phyloP scores from a whole-genome alignment of 2,888 invertebrate species.

The Eudemis profundana region DNA sequence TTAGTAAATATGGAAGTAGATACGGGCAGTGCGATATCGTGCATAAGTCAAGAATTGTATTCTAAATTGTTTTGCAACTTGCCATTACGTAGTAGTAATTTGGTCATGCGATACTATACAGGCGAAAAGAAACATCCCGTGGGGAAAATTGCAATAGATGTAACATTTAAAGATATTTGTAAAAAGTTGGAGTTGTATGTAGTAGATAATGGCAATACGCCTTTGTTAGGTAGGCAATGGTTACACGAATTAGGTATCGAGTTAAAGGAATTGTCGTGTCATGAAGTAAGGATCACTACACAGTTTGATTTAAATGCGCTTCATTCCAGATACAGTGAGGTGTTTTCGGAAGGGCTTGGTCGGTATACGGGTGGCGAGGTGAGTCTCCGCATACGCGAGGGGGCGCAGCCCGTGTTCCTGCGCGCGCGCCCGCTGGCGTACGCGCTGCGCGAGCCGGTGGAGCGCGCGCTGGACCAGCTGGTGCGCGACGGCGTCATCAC shows the following conservation, averaged over 20 bases:
- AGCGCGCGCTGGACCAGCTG: not conserved
- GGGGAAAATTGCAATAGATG: not conserved
- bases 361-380: constrained; percentile 45
- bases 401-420: constrained; percentile 43
- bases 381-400: constrained; percentile 36
- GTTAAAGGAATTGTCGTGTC: too few species aligned
- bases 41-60: too few species aligned
- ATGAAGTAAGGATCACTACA: too few species aligned
- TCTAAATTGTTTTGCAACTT: too few species aligned
- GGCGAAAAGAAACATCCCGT: not conserved
- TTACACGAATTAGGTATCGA: not conserved
- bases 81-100: too few species aligned
- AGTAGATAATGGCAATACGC: not conserved
- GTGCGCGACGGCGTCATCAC: too few species aligned
- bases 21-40: too few species aligned
- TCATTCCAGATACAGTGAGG: constrained; percentile 43
- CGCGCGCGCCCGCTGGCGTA: constrained; percentile 6
- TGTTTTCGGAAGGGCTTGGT: constrained; percentile 45
- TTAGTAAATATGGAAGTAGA: too few species aligned
- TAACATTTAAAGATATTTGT: not conserved
- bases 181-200: constrained; percentile 3
- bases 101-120: constrained; percentile 1
- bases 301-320: constrained; percentile 4
- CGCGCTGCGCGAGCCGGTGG: too few species aligned
- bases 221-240: not conserved